Base-by-base conservation (phyloP, 92 coral and sea anemone species). In the Zoanthus solanderi region DNA sequence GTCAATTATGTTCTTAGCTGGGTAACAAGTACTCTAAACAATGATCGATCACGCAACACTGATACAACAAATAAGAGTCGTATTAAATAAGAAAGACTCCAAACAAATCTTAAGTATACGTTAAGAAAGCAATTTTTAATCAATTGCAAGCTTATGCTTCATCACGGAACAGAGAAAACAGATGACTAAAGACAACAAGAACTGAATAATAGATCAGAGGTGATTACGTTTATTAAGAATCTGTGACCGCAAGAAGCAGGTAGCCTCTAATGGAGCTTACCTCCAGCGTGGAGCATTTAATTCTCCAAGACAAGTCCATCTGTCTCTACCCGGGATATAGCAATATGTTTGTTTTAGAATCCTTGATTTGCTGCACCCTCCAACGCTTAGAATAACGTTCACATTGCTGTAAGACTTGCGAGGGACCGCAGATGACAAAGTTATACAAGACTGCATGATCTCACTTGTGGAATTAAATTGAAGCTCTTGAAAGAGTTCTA, bases 281-380 rank as follows among this genome's bases (percentile, higher is more conserved):
- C 96, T 93, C 98, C 98, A 92, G 45, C 99, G 92, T 54, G 98
- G 97, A 17, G 88, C 83, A 65, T 89, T 90, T 97, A 96, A 90
- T 30, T 61, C 85, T 65, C 93, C 91, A 71, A 95, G 42, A 47
- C 77, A 76, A 50, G 87, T 78, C 99, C 99, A 96, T 86, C 84
- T 89, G 75, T 87, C 84, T 56, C 82, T 89, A 53, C 90, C 81
- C 2, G 98, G 99, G 56, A 96, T 82, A 48, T 89, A 95, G 69
- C 95, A 94, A 54, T 71, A 75, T 30, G 87, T 94, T 14, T 87
- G 72, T 48, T 86, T 86, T 15, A 96, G 79, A 46, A 93, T 90
- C 18, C 91, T 81, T 17, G 89, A 81, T 15, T 88, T 83, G 37
- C 91, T 90, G n/a, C 94, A 94, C n/a, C 99, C 99, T 79, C 99